Base-by-base conservation (phyloP, 2,797 vertebrate genomes). In the Paratrypauchen microcephalus region DNA sequence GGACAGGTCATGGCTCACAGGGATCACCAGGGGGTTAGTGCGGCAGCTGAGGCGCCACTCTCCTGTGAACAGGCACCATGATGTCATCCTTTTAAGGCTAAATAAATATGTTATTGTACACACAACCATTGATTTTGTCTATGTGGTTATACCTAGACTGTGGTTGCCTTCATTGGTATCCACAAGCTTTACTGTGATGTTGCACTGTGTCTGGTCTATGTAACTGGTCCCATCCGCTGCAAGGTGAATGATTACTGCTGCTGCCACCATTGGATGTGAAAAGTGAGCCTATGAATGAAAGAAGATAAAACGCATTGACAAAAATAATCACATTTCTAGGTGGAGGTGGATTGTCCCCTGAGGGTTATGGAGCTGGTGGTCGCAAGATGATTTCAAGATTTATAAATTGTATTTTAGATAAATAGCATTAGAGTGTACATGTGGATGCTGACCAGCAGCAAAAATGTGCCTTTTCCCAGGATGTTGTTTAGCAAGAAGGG, bases 1-100 rank as follows among this genome's bases (percentile, higher is more conserved):
- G 64, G 97, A 98, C 87, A 99, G 94, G 95, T 99, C 97, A 73
- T 99, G 97, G 92, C 94, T 95, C 91, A 99, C 97, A 1, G 97
- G 96, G 88, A 99, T 96, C 89, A 99, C 96, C 92, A 99, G 83
- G 66, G 97, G 97, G 93, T 99, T 99, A 84, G 95, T 97, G 78
- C 97, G 93, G 93, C 97, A 99, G 94, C 96, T 99, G 88, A 99
- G 90, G 73, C 96, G 94, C 91, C 97, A 97, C 80, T 96, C 92
- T 74, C 97, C 97, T 99, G 86, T 80, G 63, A 68, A 21, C 19
- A 61, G 24, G 61, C 64, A 45, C 39, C 41, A 24, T 23, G 21
- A 41, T 23, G 13, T 23, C 36, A 45, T 62, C n/a, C 12, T 61
- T 21, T 5, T 23, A 19, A 39, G 19, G 60, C 36, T 45, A 45